Base-by-base conservation (phyloP, 2,797 vertebrate genomes). In the Euphonia xanthogaster region DNA sequence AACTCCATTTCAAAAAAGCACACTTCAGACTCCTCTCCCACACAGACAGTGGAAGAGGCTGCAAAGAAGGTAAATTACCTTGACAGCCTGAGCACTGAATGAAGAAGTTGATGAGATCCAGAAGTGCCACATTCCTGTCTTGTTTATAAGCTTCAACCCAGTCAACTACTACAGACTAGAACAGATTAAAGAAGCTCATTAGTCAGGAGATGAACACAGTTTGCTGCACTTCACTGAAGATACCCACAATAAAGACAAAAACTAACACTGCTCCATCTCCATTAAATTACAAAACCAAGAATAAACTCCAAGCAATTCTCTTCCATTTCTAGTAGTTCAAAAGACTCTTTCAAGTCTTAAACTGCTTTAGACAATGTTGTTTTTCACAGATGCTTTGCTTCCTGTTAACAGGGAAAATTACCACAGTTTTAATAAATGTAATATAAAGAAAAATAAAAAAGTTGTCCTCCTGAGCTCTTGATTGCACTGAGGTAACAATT, bases 21-120 rank as follows among this genome's bases (percentile, higher is more conserved):
- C 39, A 53, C 28, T 92, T 87, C 55, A 71, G 54, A 76, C 14
- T 62, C 28, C 17, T 72, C 47, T 85, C 55, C 62, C 25, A 28
- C 51, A 72, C 18, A 58, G 44, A 60, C 30, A 73, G 35, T 5
- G 9, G 18, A 88, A 93, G 81, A 20, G 24, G n/a, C n/a, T 65
- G 60, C 2, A 5, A 76, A 73, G 30, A 75, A 57, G 35, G 42
- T 51, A 78, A 80, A 95, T 98, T 98, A 96, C 99, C 99, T 98
- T 98, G 99, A 96, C 98, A 99, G 53, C 99, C 99, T n/a, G 98
- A 99, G 95, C 99, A 99, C 96, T 99, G 99, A 94, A 99, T 99
- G 97, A 99, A 99, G 97, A 99, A 99, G 97, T 98, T 99, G 98
- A 99, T 99, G 96, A 99, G 98, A 92, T 99, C 99, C 28, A 99